Evolutionary conservation across 2,797 vertebrate species (phyloP), one percentile per base, ranked within the genome.

Genomic region (Ctenosaura bakeri): DNA sequence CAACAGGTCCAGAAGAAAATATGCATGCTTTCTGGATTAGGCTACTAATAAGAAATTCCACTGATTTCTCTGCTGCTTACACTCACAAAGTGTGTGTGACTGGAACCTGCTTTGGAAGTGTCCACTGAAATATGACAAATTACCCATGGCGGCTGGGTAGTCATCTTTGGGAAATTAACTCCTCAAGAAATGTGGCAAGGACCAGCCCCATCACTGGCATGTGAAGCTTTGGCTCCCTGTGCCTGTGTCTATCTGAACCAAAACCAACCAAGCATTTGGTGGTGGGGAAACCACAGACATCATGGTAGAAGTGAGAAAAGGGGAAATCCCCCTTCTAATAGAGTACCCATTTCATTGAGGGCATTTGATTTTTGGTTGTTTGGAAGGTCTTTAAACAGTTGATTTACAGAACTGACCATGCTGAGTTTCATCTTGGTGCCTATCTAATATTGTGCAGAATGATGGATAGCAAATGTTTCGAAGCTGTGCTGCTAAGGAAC

Each of bases 381-480:
- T 88, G 62, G 42, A 59, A n/a, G 20, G 38, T 26, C 22, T 77
- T 35, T 84, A 77, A 71, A 71, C 18, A 78, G 12, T 18, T 80
- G 10, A 5, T 56, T n/a, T 71, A 12, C 24, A 42, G n/a, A 73
- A 82, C n/a, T 2, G 4, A 6, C 46, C 32, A 46, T 42, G 42
- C 0, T 66, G 52, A 76, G 32, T 78, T 91, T 91, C 29, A 83
- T 69, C 38, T 52, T 35, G 80, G 6, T 24, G 71, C 24, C 42
- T 14, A 35, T n/a, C 0, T 35, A 89, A 64, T 14, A 1, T 24
- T 42, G 24, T 78, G 76, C 4, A 79, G 88, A 85, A 87, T 76
- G 90, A 74, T 38, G 91, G 35, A 82, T 22, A 35, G 22, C 2
- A 66, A 87, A 6, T 52, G 32, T 88, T 89, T 54, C 79, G 1